Evolutionary conservation across 2,888 invertebrate species (phyloP), one percentile per base, ranked within the genome.

Genomic region (Germaria angustata): DNA sequence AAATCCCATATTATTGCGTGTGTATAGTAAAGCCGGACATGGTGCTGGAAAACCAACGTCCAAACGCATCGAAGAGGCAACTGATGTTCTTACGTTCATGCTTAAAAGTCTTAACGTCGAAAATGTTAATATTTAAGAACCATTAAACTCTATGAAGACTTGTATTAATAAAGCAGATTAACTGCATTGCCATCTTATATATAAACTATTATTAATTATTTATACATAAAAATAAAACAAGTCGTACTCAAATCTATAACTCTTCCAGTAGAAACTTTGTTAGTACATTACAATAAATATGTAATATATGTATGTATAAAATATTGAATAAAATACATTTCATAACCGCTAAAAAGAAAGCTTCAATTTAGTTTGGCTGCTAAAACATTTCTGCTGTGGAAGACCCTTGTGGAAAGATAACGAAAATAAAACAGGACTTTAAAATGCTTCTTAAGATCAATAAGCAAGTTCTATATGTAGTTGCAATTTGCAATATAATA

Each of bases 21-120:
- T 99, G 84, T 99, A 99, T 90, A 97, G 96, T 76, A 97, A 98
- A 92, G 96, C 99, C 17, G 99, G 99, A 0, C 99, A 99, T 92
- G 99, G 99, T 53, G 94, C 95, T 81, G 99, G 99, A 36, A 99
- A 99, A 91, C 99, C 99, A 68, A 99, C 98, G 51, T 93, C 95
- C 2, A 99, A 99, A 93, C 93, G 98, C 95, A 99, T 99, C 88
- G 98, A 98, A 85, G 98, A 99, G 91, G 93, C 95, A 87, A 95
- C 96, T 0, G 98, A 99, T 90, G 96, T 98, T 86, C 93, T 98
- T 88, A 90, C 90, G 17, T 91, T 91, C 80, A 88, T 91, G 86
- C 88, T 87, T 28, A 89, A 89, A 85, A 90, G 90, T 63, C 86
- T 91, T 9, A 89, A 90, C 36, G 85, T 91, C 13, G 89, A 90